These are phyloP conservation scores for Telmatherina bonti DNA, from an alignment of 2,797 vertebrate species.

Conservation along the genomic window DNA sequence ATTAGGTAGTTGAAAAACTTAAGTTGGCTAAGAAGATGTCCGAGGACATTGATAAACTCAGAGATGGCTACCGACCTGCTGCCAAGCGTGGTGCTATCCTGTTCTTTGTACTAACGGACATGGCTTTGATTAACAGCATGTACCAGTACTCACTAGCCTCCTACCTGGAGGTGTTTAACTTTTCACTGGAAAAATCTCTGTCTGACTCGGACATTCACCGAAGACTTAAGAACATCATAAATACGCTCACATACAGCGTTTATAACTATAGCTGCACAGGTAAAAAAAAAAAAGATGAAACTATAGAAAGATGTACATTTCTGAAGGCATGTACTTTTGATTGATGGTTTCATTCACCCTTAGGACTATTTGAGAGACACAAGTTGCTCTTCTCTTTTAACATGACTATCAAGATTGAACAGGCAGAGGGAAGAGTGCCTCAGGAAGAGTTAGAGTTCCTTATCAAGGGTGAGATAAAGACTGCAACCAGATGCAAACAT, in stretches of 20 bases:
- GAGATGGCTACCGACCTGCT: constrained; percentile 93
- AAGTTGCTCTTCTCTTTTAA: constrained; percentile 96
- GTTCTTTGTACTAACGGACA: constrained; percentile 94
- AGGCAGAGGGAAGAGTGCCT: constrained; percentile 87
- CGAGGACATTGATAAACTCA: constrained; percentile 88
- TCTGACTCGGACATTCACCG: constrained; percentile 82
- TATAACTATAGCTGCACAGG: constrained; percentile 98
- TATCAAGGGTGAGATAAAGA: constrained; percentile 88
- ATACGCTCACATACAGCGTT: constrained; percentile 89
- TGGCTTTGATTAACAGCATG: constrained; percentile 96
- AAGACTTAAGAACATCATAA: constrained; percentile 91
- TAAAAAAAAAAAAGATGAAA: constrained; percentile 58
- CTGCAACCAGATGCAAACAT: not conserved
- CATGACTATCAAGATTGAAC: constrained; percentile 95
- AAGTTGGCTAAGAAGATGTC: constrained; percentile 89
- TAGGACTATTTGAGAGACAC: constrained; percentile 96
- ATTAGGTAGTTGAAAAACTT: constrained; percentile 93
- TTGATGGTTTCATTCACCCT: constrained; percentile 9
- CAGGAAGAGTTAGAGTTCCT: constrained; percentile 97
- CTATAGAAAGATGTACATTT: not conserved
- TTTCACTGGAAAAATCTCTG: constrained; percentile 90
- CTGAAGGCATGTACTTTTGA: not conserved
- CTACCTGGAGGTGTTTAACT: constrained; percentile 92
- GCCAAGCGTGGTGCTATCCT: constrained; percentile 93
- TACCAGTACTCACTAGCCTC: constrained; percentile 95